Conservation (phyloP, 2,113 vertebrate genomes). For the Dendrocopos noguchii region DNA sequence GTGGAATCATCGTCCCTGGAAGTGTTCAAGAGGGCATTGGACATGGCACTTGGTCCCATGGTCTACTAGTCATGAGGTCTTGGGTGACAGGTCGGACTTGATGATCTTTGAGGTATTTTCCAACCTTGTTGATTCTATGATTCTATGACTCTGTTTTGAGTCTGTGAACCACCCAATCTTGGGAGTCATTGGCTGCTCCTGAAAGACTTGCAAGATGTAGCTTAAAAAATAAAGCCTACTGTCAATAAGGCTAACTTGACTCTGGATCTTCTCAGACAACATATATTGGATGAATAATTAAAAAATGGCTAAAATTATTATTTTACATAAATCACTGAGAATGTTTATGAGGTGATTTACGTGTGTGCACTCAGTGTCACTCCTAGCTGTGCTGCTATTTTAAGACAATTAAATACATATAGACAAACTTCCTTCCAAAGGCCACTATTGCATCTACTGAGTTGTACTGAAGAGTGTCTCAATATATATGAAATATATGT, state of each 20-base stretch:
- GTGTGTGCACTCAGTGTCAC: not conserved
- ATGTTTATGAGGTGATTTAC: not conserved
- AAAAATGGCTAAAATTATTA: not conserved
- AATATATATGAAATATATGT: not conserved
- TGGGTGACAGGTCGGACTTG: too few species aligned
- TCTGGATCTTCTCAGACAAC: not conserved
- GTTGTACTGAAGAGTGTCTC: not conserved
- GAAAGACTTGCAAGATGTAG: not conserved
- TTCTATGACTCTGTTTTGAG: not conserved
- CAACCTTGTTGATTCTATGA: too few species aligned
- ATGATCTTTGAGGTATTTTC: too few species aligned
- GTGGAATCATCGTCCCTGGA: too few species aligned
- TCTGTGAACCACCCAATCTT: not conserved
- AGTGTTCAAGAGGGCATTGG: too few species aligned
- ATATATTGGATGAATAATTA: not conserved
- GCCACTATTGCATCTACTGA: not conserved
- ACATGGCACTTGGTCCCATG: too few species aligned
- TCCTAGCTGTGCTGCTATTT: not conserved
- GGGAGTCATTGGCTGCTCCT: not conserved
- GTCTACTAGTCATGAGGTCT: too few species aligned
- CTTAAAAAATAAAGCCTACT: not conserved
- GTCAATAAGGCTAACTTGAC: not conserved
- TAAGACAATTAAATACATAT: not conserved
- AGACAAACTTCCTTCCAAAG: not conserved
- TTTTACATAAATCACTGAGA: not conserved